Conservation (phyloP, 2,888 invertebrate genomes). For the Diarsia rubi region DNA sequence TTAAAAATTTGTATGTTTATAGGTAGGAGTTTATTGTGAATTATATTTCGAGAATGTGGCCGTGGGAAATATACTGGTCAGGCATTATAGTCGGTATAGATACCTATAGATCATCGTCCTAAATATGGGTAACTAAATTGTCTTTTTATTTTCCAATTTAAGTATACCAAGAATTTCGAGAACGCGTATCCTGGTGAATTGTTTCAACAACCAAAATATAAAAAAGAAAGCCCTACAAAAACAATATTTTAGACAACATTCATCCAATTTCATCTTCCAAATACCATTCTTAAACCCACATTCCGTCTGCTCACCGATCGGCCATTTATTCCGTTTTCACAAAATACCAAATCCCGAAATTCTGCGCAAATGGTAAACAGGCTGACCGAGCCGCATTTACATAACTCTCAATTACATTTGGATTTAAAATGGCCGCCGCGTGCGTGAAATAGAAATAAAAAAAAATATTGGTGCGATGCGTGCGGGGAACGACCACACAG, state of each 20-base stretch:
- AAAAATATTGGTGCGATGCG: constrained; percentile 69
- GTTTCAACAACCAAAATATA: neutral
- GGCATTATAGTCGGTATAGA: too few species aligned
- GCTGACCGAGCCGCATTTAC: constrained; percentile 74
- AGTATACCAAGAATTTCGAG: neutral
- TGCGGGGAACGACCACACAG: constrained; percentile 69
- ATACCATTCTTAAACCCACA: constrained; percentile 50
- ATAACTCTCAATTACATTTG: constrained; percentile 81
- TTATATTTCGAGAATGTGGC: too few species aligned
- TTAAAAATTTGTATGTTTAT: too few species aligned
- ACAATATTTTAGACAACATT: constrained; percentile 42
- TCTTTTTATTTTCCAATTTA: neutral
- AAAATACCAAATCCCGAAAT: constrained; percentile 66
- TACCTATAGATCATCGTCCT: too few species aligned
- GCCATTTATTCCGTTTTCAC: constrained; percentile 59
- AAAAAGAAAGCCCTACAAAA: constrained; percentile 1
- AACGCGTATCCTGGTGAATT: neutral
- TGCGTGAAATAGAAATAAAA: constrained; percentile 79
- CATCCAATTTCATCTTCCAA: constrained; percentile 45
- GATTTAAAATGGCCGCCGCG: constrained; percentile 79
- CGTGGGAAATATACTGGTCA: too few species aligned
- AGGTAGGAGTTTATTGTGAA: too few species aligned
- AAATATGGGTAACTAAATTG: too few species aligned
- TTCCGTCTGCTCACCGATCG: constrained; percentile 42
- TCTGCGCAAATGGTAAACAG: constrained; percentile 68